Conservation (phyloP, 1,140 invertebrate genomes). For the Zaprionus inermis region DNA sequence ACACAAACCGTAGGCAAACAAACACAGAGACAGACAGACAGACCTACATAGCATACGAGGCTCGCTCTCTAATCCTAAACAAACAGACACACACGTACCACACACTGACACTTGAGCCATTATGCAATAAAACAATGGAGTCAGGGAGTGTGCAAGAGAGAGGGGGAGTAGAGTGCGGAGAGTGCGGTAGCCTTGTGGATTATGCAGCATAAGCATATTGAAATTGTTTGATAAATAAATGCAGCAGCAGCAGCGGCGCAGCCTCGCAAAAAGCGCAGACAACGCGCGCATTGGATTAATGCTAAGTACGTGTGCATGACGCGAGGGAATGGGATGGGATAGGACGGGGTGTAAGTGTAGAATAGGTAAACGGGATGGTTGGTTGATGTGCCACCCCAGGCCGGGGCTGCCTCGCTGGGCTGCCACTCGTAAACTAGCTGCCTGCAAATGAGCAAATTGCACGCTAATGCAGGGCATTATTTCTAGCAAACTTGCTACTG, state of each 20-base stretch:
- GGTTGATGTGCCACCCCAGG: constrained; percentile 1
- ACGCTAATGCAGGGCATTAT: constrained; percentile 79
- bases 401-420: constrained; percentile 5
- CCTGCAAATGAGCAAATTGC: constrained; percentile 81
- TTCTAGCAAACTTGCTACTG: constrained; percentile 53
- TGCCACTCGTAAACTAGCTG: constrained; percentile 46
- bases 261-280: constrained; percentile 19
- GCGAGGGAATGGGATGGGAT: background rate
- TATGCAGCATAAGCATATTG: constrained; percentile 74
- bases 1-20: constrained; percentile 17
- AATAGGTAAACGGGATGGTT: no score
- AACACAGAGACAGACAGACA: constrained; percentile 26
- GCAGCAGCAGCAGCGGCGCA: constrained; percentile 38
- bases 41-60: constrained; percentile 63
- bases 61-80: constrained; percentile 68
- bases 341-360: background rate
- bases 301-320: constrained; percentile 51
- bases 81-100: constrained; percentile 57
- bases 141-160: constrained; percentile 8
- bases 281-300: constrained; percentile 53
- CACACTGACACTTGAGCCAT: constrained; percentile 67
- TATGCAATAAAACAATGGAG: constrained; percentile 78
- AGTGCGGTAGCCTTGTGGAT: constrained; percentile 30
- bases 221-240: constrained; percentile 83
- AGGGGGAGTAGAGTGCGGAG: background rate